Conservation (phyloP, 2,888 invertebrate species). For the Ectemnius cavifrons region DNA sequence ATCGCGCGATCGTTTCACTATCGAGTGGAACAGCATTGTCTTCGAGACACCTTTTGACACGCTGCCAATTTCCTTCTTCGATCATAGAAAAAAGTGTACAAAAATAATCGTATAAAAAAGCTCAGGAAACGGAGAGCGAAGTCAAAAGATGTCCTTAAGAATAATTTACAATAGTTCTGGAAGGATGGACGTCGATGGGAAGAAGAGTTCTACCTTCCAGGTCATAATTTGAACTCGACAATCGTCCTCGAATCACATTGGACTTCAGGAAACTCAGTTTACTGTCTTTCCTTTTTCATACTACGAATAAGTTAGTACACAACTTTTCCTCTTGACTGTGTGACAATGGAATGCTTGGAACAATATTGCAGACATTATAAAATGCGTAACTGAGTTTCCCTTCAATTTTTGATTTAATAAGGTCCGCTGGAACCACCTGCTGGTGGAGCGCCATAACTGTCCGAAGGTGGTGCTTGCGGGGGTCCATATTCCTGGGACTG, state of each 20-base stretch:
- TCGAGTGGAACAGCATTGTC: neutral
- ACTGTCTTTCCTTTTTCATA: too few species aligned
- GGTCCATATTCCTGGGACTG: slow-evolving; percentile 72
- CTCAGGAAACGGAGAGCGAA: neutral
- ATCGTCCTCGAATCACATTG: neutral
- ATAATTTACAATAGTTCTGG: slow-evolving; percentile 10
- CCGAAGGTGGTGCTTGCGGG: slow-evolving; percentile 72
- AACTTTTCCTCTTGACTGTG: too few species aligned
- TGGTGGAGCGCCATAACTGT: slow-evolving; percentile 79
- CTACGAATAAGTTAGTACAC: too few species aligned
- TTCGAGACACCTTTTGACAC: neutral
- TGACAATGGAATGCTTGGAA: too few species aligned
- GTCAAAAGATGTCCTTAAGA: neutral
- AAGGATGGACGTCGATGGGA: slow-evolving; percentile 7
- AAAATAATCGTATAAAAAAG: slow-evolving; percentile 10
- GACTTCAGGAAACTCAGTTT: neutral
- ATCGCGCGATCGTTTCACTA: neutral
- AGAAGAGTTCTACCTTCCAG: neutral
- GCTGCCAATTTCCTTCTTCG: neutral
- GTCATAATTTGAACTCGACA: neutral
- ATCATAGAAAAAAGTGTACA: neutral
- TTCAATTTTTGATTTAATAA: slow-evolving; percentile 52
- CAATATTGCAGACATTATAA: too few species aligned
- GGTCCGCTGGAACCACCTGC: slow-evolving; percentile 63
- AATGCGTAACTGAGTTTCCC: neutral